Base-by-base conservation (phyloP, 2,113 vertebrate species). In the Pomatorhinus ruficollis region DNA sequence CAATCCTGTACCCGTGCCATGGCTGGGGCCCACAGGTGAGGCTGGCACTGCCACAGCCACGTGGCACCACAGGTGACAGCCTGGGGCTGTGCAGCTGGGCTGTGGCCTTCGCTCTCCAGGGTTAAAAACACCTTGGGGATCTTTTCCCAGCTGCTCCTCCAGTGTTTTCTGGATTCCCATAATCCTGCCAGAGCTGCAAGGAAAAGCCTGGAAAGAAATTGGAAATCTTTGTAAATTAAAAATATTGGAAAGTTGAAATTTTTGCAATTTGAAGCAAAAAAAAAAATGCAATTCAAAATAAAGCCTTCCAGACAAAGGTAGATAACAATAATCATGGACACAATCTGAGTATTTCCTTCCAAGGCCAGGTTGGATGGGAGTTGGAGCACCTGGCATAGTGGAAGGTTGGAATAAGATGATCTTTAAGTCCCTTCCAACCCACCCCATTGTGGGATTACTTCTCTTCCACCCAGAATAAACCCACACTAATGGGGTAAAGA, bases 21-120 rank as follows among this genome's bases (percentile, higher is more conserved):
- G 99, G 99, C 49, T 99, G 99, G 99, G 98, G 98, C 18, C 99
- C 99, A 1, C 99, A 99, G 99, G 99, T 99, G 98, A 95, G 98
- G 40, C 6, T 61, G 86, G 13, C 68, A 80, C 65, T 79, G 85
- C 54, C 60, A n/a, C 22, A 1, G 22, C 37, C 28, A 3, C 17
- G 8, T 7, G 23, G 8, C 39, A 33, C 72, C 72, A 3, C 28
- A 10, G 40, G 76, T 8, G 31, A 11, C 53, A 44, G 59, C 2
- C 31, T 4, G 5, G 3, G 5, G 72, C 12, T 12, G 5, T 13
- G 21, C 39, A 11, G 0, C 5, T 6, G 3, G 25, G 16, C 50
- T 52, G 12, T 30, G 53, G 8, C 37, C 74, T 56, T 68, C 5
- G 0, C 31, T 47, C 40, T 39, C 4, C 27, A 3, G 14, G 10